phyloP scores from a whole-genome alignment of 1,140 invertebrate genomes.

The Vanessa tameamea region DNA sequence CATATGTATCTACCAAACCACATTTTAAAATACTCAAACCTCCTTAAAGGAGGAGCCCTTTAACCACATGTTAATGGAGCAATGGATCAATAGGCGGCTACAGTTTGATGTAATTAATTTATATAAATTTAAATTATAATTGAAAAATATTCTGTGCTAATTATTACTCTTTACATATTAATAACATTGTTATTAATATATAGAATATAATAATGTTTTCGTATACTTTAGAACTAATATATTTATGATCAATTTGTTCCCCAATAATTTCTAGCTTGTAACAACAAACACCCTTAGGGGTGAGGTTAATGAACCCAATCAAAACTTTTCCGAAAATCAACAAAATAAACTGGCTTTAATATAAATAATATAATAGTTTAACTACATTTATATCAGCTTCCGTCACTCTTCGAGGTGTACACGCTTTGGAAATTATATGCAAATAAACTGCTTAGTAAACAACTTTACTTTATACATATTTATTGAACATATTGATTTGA shows the following conservation, averaged over 20 bases:
- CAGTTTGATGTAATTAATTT: no score
- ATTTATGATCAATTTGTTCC: not conserved
- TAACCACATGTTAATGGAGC: no score
- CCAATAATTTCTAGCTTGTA: constrained; percentile 9
- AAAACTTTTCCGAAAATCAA: constrained; percentile 30
- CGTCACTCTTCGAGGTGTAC: constrained; percentile 13
- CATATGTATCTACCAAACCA: no score
- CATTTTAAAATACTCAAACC: no score
- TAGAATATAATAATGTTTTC: not conserved
- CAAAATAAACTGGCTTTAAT: constrained; percentile 22
- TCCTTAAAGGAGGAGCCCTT: no score
- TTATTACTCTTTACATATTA: no score
- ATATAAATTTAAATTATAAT: no score
- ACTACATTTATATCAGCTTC: constrained; percentile 15
- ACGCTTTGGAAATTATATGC: constrained; percentile 6
- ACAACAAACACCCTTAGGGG: constrained; percentile 12
- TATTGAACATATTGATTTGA: no score
- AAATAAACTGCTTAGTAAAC: no score
- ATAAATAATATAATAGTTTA: constrained; percentile 9
- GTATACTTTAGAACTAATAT: not conserved
- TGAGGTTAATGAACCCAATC: constrained; percentile 4
- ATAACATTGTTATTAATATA: not conserved
- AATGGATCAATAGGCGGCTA: no score
- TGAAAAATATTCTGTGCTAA: no score
- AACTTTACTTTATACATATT: no score